Percentiles rank a stretch among this genome's conserved stretches.
Conservation (phyloP, 2,797 vertebrate genomes). For the Tokudaia muenninki region DNA sequence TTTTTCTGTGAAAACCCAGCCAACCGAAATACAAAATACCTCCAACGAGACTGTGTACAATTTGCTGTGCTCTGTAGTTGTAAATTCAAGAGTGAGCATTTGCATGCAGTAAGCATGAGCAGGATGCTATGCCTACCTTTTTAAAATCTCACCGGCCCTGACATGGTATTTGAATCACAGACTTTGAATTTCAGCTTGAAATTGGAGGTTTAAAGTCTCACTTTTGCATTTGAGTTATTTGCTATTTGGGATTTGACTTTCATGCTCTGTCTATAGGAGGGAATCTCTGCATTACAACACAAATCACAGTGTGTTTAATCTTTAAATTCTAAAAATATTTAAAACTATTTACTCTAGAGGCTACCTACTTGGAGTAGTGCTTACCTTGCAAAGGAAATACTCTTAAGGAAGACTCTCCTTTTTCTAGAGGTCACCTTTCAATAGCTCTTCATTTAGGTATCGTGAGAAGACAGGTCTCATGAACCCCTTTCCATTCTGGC, state of each 20-base stretch:
- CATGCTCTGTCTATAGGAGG: constrained; percentile 29
- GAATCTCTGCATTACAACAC: constrained; percentile 35
- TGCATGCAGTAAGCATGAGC: constrained; percentile 9
- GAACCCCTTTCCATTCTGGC: not conserved
- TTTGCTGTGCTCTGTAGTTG: not conserved
- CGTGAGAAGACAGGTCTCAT: not conserved
- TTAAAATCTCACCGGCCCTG: constrained; percentile 6
- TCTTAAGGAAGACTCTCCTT: not conserved
- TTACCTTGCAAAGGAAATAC: not conserved
- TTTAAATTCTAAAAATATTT: constrained; percentile 14
- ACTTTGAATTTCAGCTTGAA: constrained; percentile 62
- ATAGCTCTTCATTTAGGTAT: not conserved
- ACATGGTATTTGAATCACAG: constrained; percentile 49
- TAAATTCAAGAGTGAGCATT: not conserved
- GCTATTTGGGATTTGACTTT: constrained; percentile 31
- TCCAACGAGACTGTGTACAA: not conserved
- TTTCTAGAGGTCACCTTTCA: not conserved
- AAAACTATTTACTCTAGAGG: not conserved
- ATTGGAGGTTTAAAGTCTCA: constrained; percentile 59
- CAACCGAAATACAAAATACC: not conserved
- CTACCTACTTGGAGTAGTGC: not conserved
- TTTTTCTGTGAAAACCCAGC: constrained; percentile 22
- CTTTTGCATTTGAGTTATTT: constrained; percentile 50
- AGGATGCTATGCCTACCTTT: constrained; percentile 34
- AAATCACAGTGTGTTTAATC: not conserved